Evolutionary conservation across 2,113 vertebrate genomes (phyloP).

Genomic region (Cyprinodon brontotheroides): DNA sequence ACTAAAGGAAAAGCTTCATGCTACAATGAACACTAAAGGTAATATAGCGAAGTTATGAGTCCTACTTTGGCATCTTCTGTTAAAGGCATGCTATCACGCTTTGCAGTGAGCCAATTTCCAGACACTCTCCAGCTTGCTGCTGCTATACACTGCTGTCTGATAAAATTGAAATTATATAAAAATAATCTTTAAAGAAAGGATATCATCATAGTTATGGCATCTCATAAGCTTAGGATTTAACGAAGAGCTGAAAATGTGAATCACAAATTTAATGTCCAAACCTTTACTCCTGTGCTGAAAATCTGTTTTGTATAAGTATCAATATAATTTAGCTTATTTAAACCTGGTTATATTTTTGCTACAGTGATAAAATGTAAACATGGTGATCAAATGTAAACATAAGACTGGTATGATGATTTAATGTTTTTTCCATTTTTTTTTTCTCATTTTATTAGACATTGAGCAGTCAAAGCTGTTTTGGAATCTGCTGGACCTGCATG

Average conservation of each 20-base stretch:
- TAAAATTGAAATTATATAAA: slow-evolving; percentile 58
- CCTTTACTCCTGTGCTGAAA: slow-evolving; percentile 56
- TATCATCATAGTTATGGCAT: slow-evolving; percentile 61
- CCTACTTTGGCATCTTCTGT: slow-evolving; percentile 48
- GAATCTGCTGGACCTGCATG: too few relatives aligned
- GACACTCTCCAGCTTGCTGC: slow-evolving; percentile 41
- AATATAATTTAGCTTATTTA: too few relatives aligned
- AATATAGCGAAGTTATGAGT: slow-evolving; percentile 54
- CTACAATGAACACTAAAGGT: slow-evolving; percentile 47
- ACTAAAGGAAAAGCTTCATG: slow-evolving; percentile 31
- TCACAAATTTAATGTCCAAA: slow-evolving; percentile 43
- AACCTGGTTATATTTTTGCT: too few relatives aligned
- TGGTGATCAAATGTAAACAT: too few relatives aligned
- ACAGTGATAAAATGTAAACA: too few relatives aligned
- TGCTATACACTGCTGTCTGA: slow-evolving; percentile 41
- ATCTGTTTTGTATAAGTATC: neutral
- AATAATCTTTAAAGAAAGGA: slow-evolving; percentile 60
- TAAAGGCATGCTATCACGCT: slow-evolving; percentile 35
- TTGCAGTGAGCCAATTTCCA: slow-evolving; percentile 32
- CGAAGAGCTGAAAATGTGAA: slow-evolving; percentile 44
- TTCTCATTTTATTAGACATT: too few relatives aligned
- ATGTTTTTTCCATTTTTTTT: too few relatives aligned
- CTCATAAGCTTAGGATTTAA: slow-evolving; percentile 52
- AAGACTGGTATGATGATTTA: too few relatives aligned
- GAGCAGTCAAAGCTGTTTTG: too few relatives aligned